Evolutionary conservation across 92 coral and sea anemone genomes (phyloP).

Genomic region (Isaurus tuberculatus): DNA sequence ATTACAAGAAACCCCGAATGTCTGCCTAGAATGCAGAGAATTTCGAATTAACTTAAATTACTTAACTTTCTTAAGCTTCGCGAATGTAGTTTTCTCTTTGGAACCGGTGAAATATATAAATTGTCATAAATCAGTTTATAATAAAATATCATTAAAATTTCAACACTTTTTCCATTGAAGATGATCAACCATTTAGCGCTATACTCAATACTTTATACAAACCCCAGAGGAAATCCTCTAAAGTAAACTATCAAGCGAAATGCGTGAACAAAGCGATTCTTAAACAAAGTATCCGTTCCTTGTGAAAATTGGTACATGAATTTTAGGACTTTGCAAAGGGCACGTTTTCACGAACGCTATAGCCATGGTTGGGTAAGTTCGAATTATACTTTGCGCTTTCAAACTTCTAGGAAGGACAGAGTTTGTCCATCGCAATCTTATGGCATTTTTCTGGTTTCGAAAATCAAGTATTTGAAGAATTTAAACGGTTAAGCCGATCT

Average conservation of each 20-base stretch:
- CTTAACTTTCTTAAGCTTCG: neutral
- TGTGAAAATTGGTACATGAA: neutral
- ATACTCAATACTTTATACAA: neutral
- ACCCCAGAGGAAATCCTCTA: neutral
- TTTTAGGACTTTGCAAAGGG: neutral
- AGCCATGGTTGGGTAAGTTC: no score
- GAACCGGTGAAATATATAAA: neutral
- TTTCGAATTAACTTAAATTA: neutral
- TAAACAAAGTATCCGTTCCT: neutral
- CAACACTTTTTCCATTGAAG: slow-evolving; percentile 10
- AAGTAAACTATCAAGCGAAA: neutral
- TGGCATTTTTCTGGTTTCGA: no score
- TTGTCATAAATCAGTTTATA: slow-evolving; percentile 17
- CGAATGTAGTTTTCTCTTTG: neutral
- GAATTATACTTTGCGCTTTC: no score
- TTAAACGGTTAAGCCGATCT: no score
- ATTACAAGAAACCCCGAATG: neutral
- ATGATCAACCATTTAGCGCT: neutral
- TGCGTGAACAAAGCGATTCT: no score
- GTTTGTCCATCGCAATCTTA: no score
- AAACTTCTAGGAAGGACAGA: no score
- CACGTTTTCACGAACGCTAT: neutral
- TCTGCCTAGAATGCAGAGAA: neutral
- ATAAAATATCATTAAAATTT: slow-evolving; percentile 46
- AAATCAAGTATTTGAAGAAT: no score